Conservation (phyloP, 1,140 invertebrate species). For the Nebria ingens region DNA sequence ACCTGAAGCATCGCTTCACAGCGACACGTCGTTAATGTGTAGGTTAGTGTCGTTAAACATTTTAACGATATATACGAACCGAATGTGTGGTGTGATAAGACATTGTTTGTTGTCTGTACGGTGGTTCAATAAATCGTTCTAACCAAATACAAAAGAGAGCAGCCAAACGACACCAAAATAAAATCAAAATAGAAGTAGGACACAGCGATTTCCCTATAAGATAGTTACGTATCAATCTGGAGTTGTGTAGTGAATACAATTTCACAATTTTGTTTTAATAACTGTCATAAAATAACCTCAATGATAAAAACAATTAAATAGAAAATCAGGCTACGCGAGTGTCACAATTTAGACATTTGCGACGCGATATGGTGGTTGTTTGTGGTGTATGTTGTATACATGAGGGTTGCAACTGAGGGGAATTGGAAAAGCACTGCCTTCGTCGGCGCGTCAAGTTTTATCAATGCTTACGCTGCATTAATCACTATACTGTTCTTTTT, state of each 20-base stretch:
- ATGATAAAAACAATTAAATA: no score
- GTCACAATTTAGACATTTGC: no score
- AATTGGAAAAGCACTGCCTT: neutral
- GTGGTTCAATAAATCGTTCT: slow-evolving; percentile 4
- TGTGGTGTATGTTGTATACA: neutral
- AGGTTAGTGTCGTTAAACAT: slow-evolving; percentile 6
- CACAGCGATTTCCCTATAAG: no score
- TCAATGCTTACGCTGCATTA: slow-evolving; percentile 4
- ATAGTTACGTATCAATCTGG: no score
- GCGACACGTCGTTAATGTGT: slow-evolving; percentile 6
- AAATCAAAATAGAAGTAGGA: neutral
- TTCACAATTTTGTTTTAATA: no score
- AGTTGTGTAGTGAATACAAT: no score
- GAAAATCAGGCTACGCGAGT: no score
- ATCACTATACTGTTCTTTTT: slow-evolving; percentile 6
- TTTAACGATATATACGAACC: slow-evolving; percentile 2
- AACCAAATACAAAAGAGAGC: no score
- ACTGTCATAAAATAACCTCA: no score
- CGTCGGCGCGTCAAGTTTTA: neutral
- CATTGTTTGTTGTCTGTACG: neutral
- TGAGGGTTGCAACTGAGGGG: neutral
- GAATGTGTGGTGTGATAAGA: slow-evolving; percentile 8
- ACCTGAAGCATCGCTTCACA: slow-evolving; percentile 6
- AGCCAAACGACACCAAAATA: neutral
- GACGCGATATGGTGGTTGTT: no score